phyloP scores from a whole-genome alignment of 2,113 vertebrate species.

The Cynopterus brachyotis region DNA sequence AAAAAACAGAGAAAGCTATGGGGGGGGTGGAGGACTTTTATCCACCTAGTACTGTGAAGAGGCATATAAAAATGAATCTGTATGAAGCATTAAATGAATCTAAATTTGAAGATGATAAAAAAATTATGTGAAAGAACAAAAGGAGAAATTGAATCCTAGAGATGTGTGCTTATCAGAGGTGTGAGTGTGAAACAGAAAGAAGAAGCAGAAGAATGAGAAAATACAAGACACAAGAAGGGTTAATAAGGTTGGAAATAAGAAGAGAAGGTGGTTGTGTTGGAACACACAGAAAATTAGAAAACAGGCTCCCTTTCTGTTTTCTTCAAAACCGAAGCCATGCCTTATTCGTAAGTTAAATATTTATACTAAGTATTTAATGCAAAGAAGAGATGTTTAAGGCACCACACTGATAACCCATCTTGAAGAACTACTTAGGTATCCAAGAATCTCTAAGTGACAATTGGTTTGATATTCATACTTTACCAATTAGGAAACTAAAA shows the following conservation, averaged over 20 bases:
- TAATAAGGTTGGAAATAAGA: background rate
- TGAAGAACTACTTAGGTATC: background rate
- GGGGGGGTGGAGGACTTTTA: background rate
- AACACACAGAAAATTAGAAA: background rate
- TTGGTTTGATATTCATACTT: background rate
- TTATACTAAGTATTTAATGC: background rate
- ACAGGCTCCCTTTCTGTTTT: too few species aligned
- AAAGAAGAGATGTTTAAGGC: background rate
- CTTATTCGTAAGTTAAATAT: background rate
- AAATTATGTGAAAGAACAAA: background rate
- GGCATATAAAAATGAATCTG: background rate
- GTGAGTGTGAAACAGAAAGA: background rate
- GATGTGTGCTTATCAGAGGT: background rate
- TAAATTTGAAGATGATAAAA: background rate
- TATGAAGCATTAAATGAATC: background rate
- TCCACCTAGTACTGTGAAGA: background rate
- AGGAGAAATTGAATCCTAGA: background rate
- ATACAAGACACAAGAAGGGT: background rate
- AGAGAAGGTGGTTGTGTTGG: background rate
- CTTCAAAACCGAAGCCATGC: background rate
- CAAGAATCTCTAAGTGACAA: background rate
- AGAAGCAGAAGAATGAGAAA: background rate
- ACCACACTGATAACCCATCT: background rate
- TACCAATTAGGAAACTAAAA: background rate
- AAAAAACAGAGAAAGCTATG: background rate